Base-by-base conservation (phyloP, 37 sponge, comb jelly and placozoan genomes). In the Haliclona indistincta region DNA sequence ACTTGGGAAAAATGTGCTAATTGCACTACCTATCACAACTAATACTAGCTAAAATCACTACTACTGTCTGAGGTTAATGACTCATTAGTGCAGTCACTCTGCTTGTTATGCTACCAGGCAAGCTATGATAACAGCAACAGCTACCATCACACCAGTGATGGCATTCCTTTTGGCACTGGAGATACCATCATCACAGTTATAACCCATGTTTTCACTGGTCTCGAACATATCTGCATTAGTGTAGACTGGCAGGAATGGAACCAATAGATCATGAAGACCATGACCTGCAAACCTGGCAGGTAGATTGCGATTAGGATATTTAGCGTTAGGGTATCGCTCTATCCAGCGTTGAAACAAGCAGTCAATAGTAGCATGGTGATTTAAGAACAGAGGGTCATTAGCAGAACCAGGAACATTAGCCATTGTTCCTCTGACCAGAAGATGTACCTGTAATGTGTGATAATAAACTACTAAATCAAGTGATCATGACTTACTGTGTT, bases 331-430 rank as follows among this genome's bases (percentile, higher is more conserved):
- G 15, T 47, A n/a, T n/a, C n/a, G 10, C 63, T 61, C 10, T 61
- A 61, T 10, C 19, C 28, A 61, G 8, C 10, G 19, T 13, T 61
- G 17, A 28, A 61, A n/a, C 10, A 61, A 11, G 28, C 32, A 61
- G 28, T 61, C 63, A 28, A 61, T 61, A 10, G 15, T 61, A 61
- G 63, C 28, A n/a, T 61, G 63, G 63, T 61, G 63, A 61, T 28
- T 61, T 13, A 61, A 28, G 28, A 61, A 61, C 28, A 61, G 8
- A 11, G 63, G 63, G 28, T 61, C 63, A 28, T 61, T 61, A 11
- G 63, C 26, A 11, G 63, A n/a, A 19, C 17, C 63, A 20, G 26
- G 26, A 13, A 25, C 63, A 25, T 13, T 25, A 29, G 28, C 63
- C 63, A 61, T 61, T 11, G 63, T 61, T n/a, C 32, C 63, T 61